A percentile compares a stretch with the other conserved stretches of the same genome.
Conservation (phyloP, 2,113 vertebrate genomes). For the Pristiophorus japonicus region DNA sequence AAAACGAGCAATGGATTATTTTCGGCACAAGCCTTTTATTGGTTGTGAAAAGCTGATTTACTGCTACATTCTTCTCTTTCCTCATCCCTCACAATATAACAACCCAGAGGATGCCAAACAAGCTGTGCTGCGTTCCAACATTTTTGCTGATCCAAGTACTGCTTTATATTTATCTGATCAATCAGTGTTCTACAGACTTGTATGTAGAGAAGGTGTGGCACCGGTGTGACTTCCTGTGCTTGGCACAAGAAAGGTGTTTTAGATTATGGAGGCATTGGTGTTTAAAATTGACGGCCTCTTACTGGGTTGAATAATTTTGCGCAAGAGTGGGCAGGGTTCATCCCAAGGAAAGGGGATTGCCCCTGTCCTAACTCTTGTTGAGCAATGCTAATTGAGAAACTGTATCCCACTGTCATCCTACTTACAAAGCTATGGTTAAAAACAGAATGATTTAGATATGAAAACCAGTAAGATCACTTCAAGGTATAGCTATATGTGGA, state of each 20-base stretch:
- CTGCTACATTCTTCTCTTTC: neutral
- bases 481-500: neutral
- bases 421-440: neutral
- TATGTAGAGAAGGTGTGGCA: neutral
- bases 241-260: neutral
- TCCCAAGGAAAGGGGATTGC: neutral
- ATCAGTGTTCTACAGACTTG: too few relatives aligned
- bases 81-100: neutral
- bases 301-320: neutral
- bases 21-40: neutral
- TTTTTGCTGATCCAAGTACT: neutral
- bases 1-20: neutral
- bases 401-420: neutral
- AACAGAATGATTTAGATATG: neutral
- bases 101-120: neutral
- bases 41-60: neutral
- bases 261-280: neutral
- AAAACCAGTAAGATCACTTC: too few relatives aligned
- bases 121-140: neutral
- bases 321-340: neutral
- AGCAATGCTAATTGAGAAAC: neutral
- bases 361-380: neutral
- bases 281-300: neutral
- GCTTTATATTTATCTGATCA: constrained; percentile 1
- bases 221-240: neutral